Evolutionary conservation across 35 echinoderm and acorn worm genomes (phyloP), one percentile per base, ranked within the genome.

Genomic region (Apostichopus californicus): DNA sequence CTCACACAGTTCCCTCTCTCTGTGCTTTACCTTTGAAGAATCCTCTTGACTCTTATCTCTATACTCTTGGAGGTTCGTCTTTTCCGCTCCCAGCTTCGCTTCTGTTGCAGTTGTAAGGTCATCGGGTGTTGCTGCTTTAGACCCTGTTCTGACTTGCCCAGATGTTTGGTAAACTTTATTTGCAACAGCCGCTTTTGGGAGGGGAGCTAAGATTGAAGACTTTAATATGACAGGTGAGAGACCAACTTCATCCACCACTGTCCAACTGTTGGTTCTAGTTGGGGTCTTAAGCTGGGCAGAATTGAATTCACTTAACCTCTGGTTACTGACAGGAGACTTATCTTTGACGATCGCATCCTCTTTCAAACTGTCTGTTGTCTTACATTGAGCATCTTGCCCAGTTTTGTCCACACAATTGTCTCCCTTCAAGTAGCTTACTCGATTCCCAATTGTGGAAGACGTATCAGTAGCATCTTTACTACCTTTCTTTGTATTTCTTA

Each of bases 181-280:
- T 46, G 34, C 3, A 46, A 46, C 34, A 46, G 34, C 3, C 0
- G 34, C 34, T 46, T 46, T 46, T 46, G 34, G 34, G 34, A 46
- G 34, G 3, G 34, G 34, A 46, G 0, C 34, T 46, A 46, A 0
- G 3, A 46, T 46, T 46, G 34, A 46, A 46, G 34, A 46, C 34
- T 46, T 46, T 4, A 46, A 46, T 46, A 4, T 46, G 34, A 46
- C 34, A 46, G 34, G 34, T 23, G 81, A 85, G 20, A 52, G 81
- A 59, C 28, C 55, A 56, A 59, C 56, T 55, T 85, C 81, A 59
- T 85, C 81, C 9, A 85, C 55, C 57, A 85, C 56, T 25, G 55
- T 85, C 81, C 81, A 85, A 58, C 9, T 85, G 1, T 85, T n/a
- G 17, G 81, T 58, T 15, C 9, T 85, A n/a, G 81, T 55, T 58